Evolutionary conservation across 2,888 invertebrate species (phyloP), one percentile per base, ranked within the genome.

Genomic region (Caenorhabditis doughertyi): DNA sequence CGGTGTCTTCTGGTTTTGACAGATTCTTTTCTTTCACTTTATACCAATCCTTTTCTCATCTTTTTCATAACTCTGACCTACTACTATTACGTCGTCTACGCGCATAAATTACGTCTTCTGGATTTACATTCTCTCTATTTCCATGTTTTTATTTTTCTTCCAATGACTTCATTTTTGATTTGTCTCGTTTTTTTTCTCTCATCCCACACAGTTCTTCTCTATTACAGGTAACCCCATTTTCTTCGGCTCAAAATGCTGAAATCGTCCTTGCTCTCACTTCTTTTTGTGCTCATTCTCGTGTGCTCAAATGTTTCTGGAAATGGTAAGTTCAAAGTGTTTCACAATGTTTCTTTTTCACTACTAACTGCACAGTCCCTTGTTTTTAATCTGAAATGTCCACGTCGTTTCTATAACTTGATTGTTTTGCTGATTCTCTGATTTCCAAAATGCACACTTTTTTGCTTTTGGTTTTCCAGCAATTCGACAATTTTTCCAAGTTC

Each of bases 391-490:
- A 67, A 67, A 68, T 62, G 71, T 71, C 58, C 68, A 35, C 35
- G 21, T 67, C 68, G 42, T 51, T 35, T 39, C 23, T 35, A 23
- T 35, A 39, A 25, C 25, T 35, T 25, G 67, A 68, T 42, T 55
- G 42, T 23, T 32, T 56, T 47, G 56, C 47, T 68, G 42, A 55
- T 32, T 7, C 23, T n/a, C 39, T 44, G 49, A 49, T 64, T 64
- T 49, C 64, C 47, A 64, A 64, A 64, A 64, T 32, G 64, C 64
- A 64, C 64, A 64, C 32, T 21, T 49, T 44, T 32, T 49, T 64
- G 64, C 64, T 64, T 64, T 64, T 64, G 64, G 64, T 64, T 64
- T 64, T 68, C 68, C 68, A 55, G 68, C 39, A n/a, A 35, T 44
- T 55, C 68, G 55, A 55, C 68, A 42, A 44, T 39, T 42, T 55